Conservation (phyloP, 1,140 invertebrate genomes). For the Pygmarrhopalites habei region DNA sequence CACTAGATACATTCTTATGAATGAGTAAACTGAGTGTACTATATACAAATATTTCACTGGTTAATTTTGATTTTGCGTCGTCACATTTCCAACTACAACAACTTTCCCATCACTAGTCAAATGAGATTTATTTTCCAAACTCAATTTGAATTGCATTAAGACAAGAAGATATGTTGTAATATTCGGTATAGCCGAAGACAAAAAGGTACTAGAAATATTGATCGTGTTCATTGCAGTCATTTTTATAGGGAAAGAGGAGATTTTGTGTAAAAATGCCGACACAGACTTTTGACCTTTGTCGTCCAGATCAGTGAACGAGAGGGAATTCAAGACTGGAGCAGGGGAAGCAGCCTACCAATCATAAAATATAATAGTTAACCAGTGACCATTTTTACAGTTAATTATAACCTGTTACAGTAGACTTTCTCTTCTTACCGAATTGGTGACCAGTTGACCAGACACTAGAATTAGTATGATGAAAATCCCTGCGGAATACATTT, state of each 20-base stretch:
- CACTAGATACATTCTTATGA: no score
- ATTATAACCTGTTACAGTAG: background rate
- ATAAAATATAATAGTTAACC: background rate
- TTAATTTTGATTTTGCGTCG: no score
- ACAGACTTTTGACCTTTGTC: conserved; percentile 26
- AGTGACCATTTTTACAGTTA: background rate
- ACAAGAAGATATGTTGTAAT: conserved; percentile 34
- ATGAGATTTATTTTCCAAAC: conserved; percentile 22
- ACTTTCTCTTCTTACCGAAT: conserved; percentile 18
- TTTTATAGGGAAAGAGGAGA: conserved; percentile 31
- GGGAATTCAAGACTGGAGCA: conserved; percentile 24
- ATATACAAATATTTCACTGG: no score
- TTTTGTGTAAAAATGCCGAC: conserved; percentile 26
- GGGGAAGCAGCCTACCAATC: conserved; percentile 16
- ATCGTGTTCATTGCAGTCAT: conserved; percentile 31
- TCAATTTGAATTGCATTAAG: conserved; percentile 37
- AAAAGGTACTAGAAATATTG: conserved; percentile 26
- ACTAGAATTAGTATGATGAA: conserved; percentile 31
- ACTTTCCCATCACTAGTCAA: no score
- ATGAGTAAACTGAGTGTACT: no score
- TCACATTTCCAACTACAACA: no score
- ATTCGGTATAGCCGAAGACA: conserved; percentile 32
- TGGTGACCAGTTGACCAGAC: conserved; percentile 31
- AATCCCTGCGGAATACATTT: conserved; percentile 30
- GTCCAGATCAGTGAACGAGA: conserved; percentile 24